These are phyloP conservation scores for Verasper variegatus DNA, from an alignment of 2,113 vertebrate genomes.

Conservation along the genomic window DNA sequence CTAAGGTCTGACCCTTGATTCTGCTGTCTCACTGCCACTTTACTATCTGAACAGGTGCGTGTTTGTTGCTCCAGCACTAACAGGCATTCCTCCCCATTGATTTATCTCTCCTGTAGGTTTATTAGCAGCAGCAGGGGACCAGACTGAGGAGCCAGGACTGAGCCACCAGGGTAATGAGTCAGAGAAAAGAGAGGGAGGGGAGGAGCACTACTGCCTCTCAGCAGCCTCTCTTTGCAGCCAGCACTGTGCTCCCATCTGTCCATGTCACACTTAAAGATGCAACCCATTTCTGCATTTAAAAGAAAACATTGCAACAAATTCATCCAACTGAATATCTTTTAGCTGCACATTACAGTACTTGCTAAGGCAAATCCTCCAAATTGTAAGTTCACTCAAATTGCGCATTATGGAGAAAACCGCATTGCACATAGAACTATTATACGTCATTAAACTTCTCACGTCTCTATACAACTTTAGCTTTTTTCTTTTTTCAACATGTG, in stretches of 20 bases:
- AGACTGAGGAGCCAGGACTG: conserved; percentile 96
- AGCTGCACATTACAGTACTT: not conserved
- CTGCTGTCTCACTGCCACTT: conserved; percentile 83
- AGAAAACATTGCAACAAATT: conserved; percentile 3
- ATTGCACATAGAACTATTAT: not conserved
- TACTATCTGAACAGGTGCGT: conserved; percentile 82
- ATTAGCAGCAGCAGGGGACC: conserved; percentile 96
- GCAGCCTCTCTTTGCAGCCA: conserved; percentile 87
- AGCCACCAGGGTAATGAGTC: conserved; percentile 99
- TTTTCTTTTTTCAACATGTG: not conserved
- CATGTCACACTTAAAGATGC: conserved; percentile 57
- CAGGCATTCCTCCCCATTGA: conserved; percentile 98
- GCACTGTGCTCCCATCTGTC: conserved; percentile 76
- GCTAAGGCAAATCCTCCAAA: not conserved
- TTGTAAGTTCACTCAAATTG: not conserved
- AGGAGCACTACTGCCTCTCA: conserved; percentile 86
- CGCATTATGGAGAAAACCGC: conserved; percentile 2
- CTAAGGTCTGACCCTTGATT: conserved; percentile 81
- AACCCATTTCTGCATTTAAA: conserved; percentile 51
- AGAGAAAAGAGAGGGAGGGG: conserved; percentile 88
- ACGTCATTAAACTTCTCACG: not conserved
- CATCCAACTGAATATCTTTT: not conserved
- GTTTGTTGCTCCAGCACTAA: conserved; percentile 92
- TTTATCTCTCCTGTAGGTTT: conserved; percentile 99
- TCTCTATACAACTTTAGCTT: not conserved